Evolutionary conservation across 2,888 invertebrate species (phyloP), one percentile per base, ranked within the genome.

Genomic region (Dendrolimus pini): DNA sequence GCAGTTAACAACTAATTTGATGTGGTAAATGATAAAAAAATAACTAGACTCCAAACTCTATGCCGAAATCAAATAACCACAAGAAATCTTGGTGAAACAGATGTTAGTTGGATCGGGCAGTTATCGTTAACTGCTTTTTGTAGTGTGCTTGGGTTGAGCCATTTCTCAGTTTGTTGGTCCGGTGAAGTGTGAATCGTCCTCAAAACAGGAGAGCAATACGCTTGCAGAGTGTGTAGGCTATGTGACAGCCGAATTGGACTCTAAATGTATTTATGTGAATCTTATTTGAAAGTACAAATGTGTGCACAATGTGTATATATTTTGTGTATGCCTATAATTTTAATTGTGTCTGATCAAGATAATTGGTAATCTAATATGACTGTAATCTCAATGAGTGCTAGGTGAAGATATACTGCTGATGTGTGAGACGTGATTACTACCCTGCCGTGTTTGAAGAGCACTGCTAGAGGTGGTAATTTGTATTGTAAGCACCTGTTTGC

Each of bases 341-440:
- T 79, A 75, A 62, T 70, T 74, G 75, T 80, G 75, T 77, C 68
- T 72, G 70, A 70, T 75, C 74, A 78, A 76, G 66, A 68, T 65
- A 75, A 80, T 84, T 81, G 83, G 80, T 83, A 75, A 79, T 74
- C 66, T 71, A 75, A 74, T 78, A 78, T 75, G 70, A 77, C 70
- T 82, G 85, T 89, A 89, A 90, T 89, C 89, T 89, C 89, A 89
- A 82, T 81, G 85, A 85, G 83, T 84, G 85, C 77, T 76, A 78
- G 82, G 78, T 72, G 72, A 80, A 71, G 72, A 71, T 71, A 72
- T 70, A 70, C 70, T 77, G 74, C 68, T 74, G 73, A 73, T 72
- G 72, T 69, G 75, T 75, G 73, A 78, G 72, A 75, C 72, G 66
- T 67, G 68, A 71, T 76, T 72, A 70, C 79, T 75, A 89, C 89